Base-by-base conservation (phyloP, 2,797 vertebrate genomes). In the Gadopsis bispinosus region DNA sequence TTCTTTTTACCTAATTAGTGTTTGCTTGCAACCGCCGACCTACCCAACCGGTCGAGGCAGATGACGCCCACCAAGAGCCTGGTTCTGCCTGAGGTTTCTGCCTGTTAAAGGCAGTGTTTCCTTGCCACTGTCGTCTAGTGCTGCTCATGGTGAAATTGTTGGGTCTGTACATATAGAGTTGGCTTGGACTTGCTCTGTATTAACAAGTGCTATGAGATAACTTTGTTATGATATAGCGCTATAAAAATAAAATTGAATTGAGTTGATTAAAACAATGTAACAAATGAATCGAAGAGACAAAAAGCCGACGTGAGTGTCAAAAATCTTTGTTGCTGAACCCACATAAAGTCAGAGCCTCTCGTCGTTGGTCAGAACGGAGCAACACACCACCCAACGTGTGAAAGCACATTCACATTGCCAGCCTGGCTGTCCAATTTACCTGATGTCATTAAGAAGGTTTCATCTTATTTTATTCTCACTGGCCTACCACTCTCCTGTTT, bases 1-100 rank as follows among this genome's bases (percentile, higher is more conserved):
- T 53, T 37, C 7, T 67, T 68, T 60, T 64, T 22, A 43, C 69
- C 45, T 84, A 79, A 78, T 85, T 82, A 77, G 59, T 14, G 8
- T 54, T 73, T 73, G 26, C 33, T 72, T 0, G 2, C 73, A 19
- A 75, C 35, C 63, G 53, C 43, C 66, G 72, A 69, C 63, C n/a
- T n/a, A n/a, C n/a, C n/a, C n/a, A n/a, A n/a, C n/a, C n/a, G n/a
- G n/a, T n/a, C n/a, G n/a, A n/a, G n/a, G n/a, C n/a, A n/a, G n/a
- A n/a, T n/a, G n/a, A n/a, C n/a, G n/a, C n/a, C n/a, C n/a, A n/a
- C n/a, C n/a, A n/a, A n/a, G n/a, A n/a, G n/a, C n/a, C n/a, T n/a
- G n/a, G n/a, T n/a, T n/a, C n/a, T n/a, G n/a, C n/a, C n/a, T n/a
- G n/a, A n/a, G n/a, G n/a, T n/a, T n/a, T n/a, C n/a, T n/a, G n/a